Evolutionary conservation across 2,797 vertebrate genomes (phyloP).

Genomic region (Galagoides demidoff): DNA sequence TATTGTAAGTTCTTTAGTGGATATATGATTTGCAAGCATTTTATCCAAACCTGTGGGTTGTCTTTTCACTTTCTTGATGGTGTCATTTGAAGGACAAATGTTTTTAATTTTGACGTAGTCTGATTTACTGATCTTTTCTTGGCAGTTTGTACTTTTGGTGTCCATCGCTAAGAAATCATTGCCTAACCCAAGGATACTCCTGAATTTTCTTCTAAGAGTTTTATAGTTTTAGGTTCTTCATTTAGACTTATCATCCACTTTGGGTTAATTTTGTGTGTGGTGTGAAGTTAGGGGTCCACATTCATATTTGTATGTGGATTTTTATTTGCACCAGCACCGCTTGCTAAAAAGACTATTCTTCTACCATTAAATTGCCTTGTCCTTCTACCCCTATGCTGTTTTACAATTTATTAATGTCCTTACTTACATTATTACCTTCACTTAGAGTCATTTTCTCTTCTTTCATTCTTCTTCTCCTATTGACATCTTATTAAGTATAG

Average conservation of each 20-base stretch:
- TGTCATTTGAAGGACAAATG: not conserved
- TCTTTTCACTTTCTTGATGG: not conserved
- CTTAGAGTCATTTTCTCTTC: not conserved
- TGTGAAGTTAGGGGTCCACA: not conserved
- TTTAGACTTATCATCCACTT: not conserved
- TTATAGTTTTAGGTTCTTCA: constrained; percentile 2
- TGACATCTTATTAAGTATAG: not conserved
- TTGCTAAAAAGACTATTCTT: not conserved
- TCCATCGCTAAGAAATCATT: not conserved
- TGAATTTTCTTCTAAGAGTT: not conserved
- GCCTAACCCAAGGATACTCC: not conserved
- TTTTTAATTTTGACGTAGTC: not conserved
- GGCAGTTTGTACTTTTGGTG: not conserved
- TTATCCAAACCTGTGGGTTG: not conserved
- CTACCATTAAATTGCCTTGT: not conserved
- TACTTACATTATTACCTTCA: not conserved
- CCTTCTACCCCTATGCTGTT: not conserved
- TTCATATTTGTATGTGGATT: not conserved
- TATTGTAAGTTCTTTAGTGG: not conserved
- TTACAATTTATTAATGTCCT: not conserved
- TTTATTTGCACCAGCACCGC: not conserved
- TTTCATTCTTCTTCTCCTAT: not conserved
- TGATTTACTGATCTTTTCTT: not conserved
- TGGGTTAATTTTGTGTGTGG: not conserved
- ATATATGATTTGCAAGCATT: not conserved